Conservation (phyloP, 1,140 invertebrate genomes). For the Lepidurus arcticus region DNA sequence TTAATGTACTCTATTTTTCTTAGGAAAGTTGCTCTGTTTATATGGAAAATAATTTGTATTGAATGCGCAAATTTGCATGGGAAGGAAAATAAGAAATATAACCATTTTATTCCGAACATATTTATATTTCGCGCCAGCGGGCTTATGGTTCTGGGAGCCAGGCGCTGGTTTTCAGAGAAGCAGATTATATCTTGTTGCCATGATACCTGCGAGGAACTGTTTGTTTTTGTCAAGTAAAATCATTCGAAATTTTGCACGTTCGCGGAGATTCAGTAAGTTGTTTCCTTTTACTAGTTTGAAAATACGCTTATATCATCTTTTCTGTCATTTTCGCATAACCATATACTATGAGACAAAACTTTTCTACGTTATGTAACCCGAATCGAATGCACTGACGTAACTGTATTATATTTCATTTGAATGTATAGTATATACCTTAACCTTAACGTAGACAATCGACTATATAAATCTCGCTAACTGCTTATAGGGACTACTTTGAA, state of each 20-base stretch:
- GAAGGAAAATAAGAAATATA: background rate
- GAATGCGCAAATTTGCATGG: conserved; percentile 13
- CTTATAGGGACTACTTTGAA: too few species aligned
- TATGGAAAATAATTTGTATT: conserved; percentile 1
- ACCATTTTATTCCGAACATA: background rate
- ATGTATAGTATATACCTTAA: too few species aligned
- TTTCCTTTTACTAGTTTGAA: background rate
- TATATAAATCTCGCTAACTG: too few species aligned
- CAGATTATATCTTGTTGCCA: background rate
- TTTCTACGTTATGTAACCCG: too few species aligned
- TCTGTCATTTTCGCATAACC: too few species aligned
- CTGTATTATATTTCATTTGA: too few species aligned
- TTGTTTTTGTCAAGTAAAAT: background rate
- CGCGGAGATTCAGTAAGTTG: background rate
- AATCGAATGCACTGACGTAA: too few species aligned
- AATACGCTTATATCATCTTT: background rate
- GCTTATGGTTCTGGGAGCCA: background rate
- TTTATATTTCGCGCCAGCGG: background rate
- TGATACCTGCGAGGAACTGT: background rate
- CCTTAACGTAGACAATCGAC: too few species aligned
- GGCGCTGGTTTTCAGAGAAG: background rate
- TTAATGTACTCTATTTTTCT: conserved; percentile 20
- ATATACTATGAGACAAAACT: too few species aligned
- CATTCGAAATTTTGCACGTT: background rate
- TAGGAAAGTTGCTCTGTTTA: background rate